A percentile compares a stretch with the other conserved stretches of the same genome.
Conservation (phyloP, 2,113 vertebrate genomes). For the Semnornis frantzii region DNA sequence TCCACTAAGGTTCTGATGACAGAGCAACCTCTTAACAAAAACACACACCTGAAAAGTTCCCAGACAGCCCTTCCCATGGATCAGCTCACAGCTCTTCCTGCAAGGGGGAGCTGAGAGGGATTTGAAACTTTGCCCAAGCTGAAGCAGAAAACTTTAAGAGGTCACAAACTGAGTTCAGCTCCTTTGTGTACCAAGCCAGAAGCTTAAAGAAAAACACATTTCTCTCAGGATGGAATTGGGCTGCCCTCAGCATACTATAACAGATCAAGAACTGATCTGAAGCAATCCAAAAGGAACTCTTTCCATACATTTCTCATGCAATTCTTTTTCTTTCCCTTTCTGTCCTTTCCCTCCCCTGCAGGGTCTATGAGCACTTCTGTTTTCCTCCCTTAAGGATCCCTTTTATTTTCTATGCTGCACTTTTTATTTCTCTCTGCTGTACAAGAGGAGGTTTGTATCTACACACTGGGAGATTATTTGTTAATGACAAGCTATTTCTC, state of each 20-base stretch:
- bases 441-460: neutral
- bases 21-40: neutral
- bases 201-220: neutral
- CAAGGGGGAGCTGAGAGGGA: neutral
- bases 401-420: slow-evolving; percentile 1
- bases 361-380: neutral
- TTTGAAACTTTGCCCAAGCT: neutral
- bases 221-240: neutral
- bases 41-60: neutral
- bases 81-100: neutral
- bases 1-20: neutral
- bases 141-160: neutral
- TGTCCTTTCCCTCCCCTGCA: neutral
- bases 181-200: neutral
- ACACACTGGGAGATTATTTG: neutral
- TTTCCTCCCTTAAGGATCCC: neutral
- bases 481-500: neutral
- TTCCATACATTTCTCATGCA: neutral
- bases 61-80: neutral
- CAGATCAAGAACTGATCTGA: neutral
- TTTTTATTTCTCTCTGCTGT: slow-evolving; percentile 21
- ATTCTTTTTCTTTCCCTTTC: neutral
- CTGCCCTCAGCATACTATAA: neutral
- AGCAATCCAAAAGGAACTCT: neutral
- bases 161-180: neutral